A percentile compares a stretch with the other conserved stretches of the same genome.
phyloP scores from a whole-genome alignment of 1,140 invertebrate genomes.

The Ooceraea biroi region DNA sequence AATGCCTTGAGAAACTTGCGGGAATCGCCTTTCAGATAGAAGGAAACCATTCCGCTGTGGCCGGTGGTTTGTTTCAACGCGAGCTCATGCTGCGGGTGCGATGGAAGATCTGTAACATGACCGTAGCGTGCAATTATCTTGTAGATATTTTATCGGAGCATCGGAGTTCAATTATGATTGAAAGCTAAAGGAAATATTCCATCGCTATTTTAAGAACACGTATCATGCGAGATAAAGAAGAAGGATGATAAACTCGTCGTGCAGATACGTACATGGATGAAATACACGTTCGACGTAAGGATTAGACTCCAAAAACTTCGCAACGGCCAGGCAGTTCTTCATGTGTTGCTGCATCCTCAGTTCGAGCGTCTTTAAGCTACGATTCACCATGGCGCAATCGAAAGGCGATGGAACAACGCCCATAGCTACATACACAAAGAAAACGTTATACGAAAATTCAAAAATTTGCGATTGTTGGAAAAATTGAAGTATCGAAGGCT shows the following conservation, averaged over 20 bases:
- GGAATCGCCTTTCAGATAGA: slow-evolving; percentile 95
- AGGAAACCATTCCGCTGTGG: slow-evolving; percentile 96
- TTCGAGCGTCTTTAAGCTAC: slow-evolving; percentile 97
- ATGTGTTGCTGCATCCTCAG: slow-evolving; percentile 96
- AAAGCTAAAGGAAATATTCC: background rate
- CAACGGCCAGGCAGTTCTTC: slow-evolving; percentile 92
- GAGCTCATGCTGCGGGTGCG: slow-evolving; percentile 96
- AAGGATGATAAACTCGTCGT: slow-evolving; percentile 2
- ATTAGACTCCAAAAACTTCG: slow-evolving; percentile 93
- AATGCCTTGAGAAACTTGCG: slow-evolving; percentile 92
- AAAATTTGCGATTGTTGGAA: background rate
- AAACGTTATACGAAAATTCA: slow-evolving; percentile 26
- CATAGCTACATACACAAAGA: slow-evolving; percentile 87
- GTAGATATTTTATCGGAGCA: background rate
- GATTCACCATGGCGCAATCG: slow-evolving; percentile 97
- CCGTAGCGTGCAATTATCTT: slow-evolving; percentile 16
- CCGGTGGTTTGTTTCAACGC: slow-evolving; percentile 94
- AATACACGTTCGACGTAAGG: slow-evolving; percentile 92
- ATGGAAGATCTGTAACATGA: slow-evolving; percentile 90
- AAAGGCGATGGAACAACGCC: slow-evolving; percentile 98
- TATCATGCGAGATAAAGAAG: background rate
- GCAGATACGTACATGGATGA: slow-evolving; percentile 90
- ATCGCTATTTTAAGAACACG: background rate
- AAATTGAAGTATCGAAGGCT: slow-evolving; percentile 60
- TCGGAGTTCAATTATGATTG: background rate